phyloP scores from a whole-genome alignment of 2,888 invertebrate genomes.

The Eudasyphora cyanicolor region DNA sequence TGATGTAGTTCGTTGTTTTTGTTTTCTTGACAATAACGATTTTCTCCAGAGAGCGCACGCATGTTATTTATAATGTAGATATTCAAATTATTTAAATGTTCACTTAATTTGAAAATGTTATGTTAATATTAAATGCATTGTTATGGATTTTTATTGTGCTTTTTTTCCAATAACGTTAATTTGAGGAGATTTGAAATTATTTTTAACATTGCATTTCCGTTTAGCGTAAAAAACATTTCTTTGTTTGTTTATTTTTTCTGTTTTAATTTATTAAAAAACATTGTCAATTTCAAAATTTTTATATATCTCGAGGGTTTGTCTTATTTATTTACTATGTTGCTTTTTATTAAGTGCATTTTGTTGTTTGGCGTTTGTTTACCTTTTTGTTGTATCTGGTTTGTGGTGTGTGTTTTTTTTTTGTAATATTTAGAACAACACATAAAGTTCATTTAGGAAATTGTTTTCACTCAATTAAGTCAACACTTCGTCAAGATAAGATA shows the following conservation, averaged over 20 bases:
- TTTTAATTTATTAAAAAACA: neutral
- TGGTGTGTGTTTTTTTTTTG: neutral
- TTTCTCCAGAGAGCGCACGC: neutral
- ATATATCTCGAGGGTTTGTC: neutral
- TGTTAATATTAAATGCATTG: neutral
- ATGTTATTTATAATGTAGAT: neutral
- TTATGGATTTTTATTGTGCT: too few species aligned
- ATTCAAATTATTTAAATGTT: constrained; percentile 1
- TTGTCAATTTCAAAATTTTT: neutral
- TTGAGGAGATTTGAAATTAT: too few species aligned
- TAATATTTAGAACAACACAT: constrained; percentile 33
- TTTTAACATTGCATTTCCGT: too few species aligned
- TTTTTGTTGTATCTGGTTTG: neutral
- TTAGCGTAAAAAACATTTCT: neutral
- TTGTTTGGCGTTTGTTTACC: constrained; percentile 2
- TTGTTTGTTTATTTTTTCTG: neutral
- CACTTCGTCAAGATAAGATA: constrained; percentile 38
- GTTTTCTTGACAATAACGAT: neutral
- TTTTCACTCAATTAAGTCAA: constrained; percentile 25
- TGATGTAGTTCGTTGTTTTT: too few species aligned
- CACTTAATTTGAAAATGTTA: neutral
- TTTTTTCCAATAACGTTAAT: too few species aligned
- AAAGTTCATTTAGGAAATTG: constrained; percentile 44
- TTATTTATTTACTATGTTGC: neutral
- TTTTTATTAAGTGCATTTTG: constrained; percentile 26